Conservation (phyloP, 2,888 invertebrate species). For the Parthenolecanium corni region DNA sequence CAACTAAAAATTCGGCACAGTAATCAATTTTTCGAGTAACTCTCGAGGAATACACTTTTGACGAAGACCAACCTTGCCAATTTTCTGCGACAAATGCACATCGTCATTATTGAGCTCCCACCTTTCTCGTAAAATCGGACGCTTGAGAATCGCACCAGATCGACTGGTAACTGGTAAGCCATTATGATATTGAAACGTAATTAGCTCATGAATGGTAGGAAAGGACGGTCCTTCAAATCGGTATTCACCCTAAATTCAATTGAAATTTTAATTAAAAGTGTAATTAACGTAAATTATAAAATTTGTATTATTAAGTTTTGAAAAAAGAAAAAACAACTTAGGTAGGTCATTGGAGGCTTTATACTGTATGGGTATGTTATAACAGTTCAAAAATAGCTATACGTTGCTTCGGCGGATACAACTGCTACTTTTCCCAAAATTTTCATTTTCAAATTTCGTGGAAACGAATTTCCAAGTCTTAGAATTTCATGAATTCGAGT, state of each 20-base stretch:
- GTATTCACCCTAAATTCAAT: conserved; percentile 75
- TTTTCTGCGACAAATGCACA: conserved; percentile 79
- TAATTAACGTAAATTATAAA: neutral
- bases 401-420: no score
- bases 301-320: no score
- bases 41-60: neutral
- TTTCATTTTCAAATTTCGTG: no score
- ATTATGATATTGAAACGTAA: conserved; percentile 75
- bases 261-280: conserved; percentile 34
- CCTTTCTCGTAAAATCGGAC: conserved; percentile 75
- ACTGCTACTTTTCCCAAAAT: no score
- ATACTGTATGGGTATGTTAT: neutral
- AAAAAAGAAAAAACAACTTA: neutral
- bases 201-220: conserved; percentile 82
- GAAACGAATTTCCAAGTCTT: no score
- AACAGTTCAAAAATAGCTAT: no score
- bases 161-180: conserved; percentile 81
- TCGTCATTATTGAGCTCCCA: conserved; percentile 97
- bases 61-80: conserved; percentile 64
- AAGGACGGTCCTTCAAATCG: conserved; percentile 89
- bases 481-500: no score
- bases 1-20: no score
- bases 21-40: no score
- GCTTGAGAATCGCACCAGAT: conserved; percentile 76
- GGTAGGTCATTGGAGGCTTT: neutral